phyloP scores from a whole-genome alignment of 2,113 vertebrate species.

The Thryonomys swinderianus region DNA sequence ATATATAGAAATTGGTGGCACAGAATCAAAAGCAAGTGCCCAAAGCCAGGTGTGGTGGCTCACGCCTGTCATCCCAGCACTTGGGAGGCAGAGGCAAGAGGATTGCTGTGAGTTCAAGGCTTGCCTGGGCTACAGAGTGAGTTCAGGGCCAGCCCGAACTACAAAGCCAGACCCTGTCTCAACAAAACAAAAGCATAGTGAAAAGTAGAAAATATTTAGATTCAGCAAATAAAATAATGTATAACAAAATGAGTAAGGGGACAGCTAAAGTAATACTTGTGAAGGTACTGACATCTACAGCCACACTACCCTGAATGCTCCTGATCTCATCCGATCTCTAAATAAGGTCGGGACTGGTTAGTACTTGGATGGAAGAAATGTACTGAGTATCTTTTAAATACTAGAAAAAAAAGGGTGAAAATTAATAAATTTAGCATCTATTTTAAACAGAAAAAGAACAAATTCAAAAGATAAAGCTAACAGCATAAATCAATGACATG shows the following conservation, averaged over 20 bases:
- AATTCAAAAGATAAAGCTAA: not conserved
- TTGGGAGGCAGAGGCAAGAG: too few relatives aligned
- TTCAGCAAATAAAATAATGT: not conserved
- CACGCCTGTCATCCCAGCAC: too few relatives aligned
- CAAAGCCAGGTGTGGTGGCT: too few relatives aligned
- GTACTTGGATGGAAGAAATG: not conserved
- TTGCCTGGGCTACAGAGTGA: too few relatives aligned
- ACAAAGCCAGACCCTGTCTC: too few relatives aligned
- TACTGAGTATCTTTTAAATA: not conserved
- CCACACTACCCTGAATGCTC: too few relatives aligned
- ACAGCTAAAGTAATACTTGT: not conserved
- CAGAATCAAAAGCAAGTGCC: not conserved
- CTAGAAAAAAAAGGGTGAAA: not conserved
- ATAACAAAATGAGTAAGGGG: not conserved
- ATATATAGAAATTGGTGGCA: not conserved
- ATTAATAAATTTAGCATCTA: not conserved
- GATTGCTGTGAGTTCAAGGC: too few relatives aligned
- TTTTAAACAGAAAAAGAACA: not conserved
- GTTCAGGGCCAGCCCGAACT: too few relatives aligned
- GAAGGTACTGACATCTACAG: not conserved
- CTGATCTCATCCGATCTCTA: too few relatives aligned
- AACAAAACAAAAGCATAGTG: not conserved
- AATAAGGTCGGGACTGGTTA: too few relatives aligned
- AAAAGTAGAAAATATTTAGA: not conserved
- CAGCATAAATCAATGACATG: not conserved